phyloP scores from a whole-genome alignment of 2,797 vertebrate species.

The Dermochelys coriacea region DNA sequence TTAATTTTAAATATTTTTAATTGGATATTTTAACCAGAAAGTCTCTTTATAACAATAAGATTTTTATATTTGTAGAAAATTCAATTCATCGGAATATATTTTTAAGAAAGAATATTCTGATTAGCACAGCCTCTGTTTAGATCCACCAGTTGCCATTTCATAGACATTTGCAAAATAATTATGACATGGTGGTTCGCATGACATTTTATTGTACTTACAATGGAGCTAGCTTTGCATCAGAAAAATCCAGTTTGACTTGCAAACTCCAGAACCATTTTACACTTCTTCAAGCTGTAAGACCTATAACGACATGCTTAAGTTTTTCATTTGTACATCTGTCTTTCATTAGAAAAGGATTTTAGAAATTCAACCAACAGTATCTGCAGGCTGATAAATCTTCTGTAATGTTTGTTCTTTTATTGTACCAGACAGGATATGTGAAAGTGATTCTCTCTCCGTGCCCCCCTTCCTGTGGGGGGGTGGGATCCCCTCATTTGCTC shows the following conservation, averaged over 20 bases:
- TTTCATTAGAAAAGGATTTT: slow-evolving; percentile 83
- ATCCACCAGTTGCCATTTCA: background rate
- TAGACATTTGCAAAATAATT: background rate
- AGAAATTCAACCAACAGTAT: slow-evolving; percentile 69
- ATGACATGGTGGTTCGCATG: background rate
- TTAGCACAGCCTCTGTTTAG: background rate
- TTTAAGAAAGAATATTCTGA: background rate
- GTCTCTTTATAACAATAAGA: background rate
- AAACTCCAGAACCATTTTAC: slow-evolving; percentile 37
- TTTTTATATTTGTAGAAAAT: background rate
- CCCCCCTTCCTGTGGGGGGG: too few relatives aligned
- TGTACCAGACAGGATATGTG: slow-evolving; percentile 46
- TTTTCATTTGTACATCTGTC: slow-evolving; percentile 82
- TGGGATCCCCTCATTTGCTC: background rate
- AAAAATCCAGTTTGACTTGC: slow-evolving; percentile 25
- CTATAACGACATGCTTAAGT: slow-evolving; percentile 58
- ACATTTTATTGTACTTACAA: background rate
- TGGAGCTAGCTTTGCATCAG: background rate
- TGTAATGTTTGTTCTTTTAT: slow-evolving; percentile 50
- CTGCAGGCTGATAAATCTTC: slow-evolving; percentile 61
- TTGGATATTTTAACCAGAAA: background rate
- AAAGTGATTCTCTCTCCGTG: background rate
- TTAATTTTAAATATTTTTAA: background rate
- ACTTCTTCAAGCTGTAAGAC: slow-evolving; percentile 66
- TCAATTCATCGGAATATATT: background rate